Evolutionary conservation across 2,113 vertebrate genomes (phyloP).

Genomic region (Sardina pilchardus): DNA sequence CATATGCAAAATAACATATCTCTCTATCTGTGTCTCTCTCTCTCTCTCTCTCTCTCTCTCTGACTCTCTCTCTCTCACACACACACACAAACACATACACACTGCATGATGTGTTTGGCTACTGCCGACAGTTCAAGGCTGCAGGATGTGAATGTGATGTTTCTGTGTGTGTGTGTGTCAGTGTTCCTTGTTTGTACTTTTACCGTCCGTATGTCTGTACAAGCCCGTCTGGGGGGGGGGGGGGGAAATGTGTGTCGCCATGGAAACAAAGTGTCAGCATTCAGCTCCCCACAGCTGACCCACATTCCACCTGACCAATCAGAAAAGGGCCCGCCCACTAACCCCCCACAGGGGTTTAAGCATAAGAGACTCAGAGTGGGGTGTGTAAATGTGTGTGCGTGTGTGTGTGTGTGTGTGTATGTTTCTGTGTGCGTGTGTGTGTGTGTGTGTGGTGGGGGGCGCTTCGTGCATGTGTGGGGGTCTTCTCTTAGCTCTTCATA

Average conservation of each 20-base stretch:
- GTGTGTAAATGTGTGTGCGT: background rate
- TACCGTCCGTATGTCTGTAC: background rate
- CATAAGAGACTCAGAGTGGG: background rate
- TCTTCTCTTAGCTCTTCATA: conserved; percentile 32
- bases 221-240: background rate
- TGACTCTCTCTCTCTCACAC: background rate
- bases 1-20: background rate
- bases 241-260: conserved; percentile 61
- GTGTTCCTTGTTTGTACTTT: background rate
- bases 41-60: background rate
- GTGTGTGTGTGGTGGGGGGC: conserved; percentile 6
- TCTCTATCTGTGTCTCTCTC: background rate
- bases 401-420: background rate
- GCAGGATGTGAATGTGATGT: conserved; percentile 61
- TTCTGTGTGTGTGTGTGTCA: conserved; percentile 18
- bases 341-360: conserved; percentile 13
- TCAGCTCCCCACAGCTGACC: conserved; percentile 65
- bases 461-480: background rate
- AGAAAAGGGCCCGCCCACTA: conserved; percentile 26
- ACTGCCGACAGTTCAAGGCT: conserved; percentile 51
- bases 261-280: conserved; percentile 64
- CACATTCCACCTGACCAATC: conserved; percentile 59
- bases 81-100: background rate
- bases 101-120: conserved; percentile 35
- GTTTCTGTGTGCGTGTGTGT: conserved; percentile 33